Base-by-base conservation (phyloP, 2,888 invertebrate species). In the Amitus sp. region DNA sequence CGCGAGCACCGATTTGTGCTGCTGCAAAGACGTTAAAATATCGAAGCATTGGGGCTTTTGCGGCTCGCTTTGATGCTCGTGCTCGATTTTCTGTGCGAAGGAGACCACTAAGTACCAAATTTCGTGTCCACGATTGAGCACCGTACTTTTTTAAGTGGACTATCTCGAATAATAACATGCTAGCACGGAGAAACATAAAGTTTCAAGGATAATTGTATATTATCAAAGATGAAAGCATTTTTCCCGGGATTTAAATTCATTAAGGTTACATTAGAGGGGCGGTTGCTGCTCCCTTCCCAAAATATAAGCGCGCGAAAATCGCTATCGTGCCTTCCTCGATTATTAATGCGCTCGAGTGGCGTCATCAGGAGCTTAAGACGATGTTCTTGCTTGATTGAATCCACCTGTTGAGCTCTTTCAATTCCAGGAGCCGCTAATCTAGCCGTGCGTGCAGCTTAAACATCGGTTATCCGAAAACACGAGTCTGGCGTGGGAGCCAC, bases 371-470 rank as follows among this genome's bases (percentile, higher is more conserved):
- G 30, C 17, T 6, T 6, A 46, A 17, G 46, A 46, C 46, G 15
- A 17, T 30, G 30, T 46, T 46, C 45, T 30, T 9, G 46, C 30
- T 28, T n/a, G 47, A 47, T 47, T 34, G 47, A 47, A 47, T 47
- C 34, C 47, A 47, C 47, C 47, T 33, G 47, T 47, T 47, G 47
- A 9, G 47, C 4, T 12, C 34, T 33, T 40, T 48, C 34, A 55
- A 55, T 55, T 55, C 55, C 43, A 49, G 55, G 55, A 55, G 49
- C 55, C 45, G 30, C 47, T 47, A 43, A 43, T 55, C 49, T 48
- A 55, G 49, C 37, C 55, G 45, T 55, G 55, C 45, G 55, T 49
- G 45, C 43, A 13, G 34, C 48, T 20, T 45, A 55, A 55, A 49
- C 48, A 45, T 45, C 34, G 49, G 48, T 55, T 49, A 43, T 34